Base-by-base conservation (phyloP, 2,888 invertebrate genomes). In the Frankliniella fusca region DNA sequence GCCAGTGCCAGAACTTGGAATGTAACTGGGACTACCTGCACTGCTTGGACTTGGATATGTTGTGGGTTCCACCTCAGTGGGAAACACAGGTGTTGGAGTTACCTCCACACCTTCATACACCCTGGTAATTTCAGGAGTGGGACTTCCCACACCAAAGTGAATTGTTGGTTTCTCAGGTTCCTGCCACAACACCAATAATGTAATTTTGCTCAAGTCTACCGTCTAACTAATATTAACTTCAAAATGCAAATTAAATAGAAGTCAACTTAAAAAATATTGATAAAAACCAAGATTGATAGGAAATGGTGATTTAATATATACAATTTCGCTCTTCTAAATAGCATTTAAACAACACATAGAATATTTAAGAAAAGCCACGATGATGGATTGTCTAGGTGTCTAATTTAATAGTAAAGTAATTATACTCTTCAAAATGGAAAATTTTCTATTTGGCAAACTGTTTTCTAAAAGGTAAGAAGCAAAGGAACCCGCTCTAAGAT, bases 151-250 rank as follows among this genome's bases (percentile, higher is more conserved):
- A 23, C 23, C 70, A 70, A 23, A 70, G 23, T 70, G 70, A n/a
- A 70, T 70, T 23, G 70, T 70, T 70, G 70, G 70, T 23, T 70
- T 70, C 23, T 70, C 70, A 70, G 70, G 70, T 23, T 70, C 70
- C 70, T 70, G 70, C n/a, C 61, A 61, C 15, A 61, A 61, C 61
- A 61, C 61, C 61, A 61, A 61, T 18, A 61, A 61, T n/a, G 10
- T 15, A 61, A 61, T 61, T 61, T 18, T n/a, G 15, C 61, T 61
- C 5, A 61, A 15, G 2, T 38, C 38, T 38, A 38, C 38, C 5
- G 5, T 9, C 5, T 23, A 2, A 70, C 8, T 70, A 23, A 23
- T 70, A 20, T 70, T n/a, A 23, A 23, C 11, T 5, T 38, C 38
- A 38, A 38, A 38, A 61, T 18, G 61, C 61, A 61, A 61, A 8